Percentiles rank a stretch among this genome's conserved stretches.
Conservation (phyloP, 2,888 invertebrate species). For the Taphrorychus bicolor region DNA sequence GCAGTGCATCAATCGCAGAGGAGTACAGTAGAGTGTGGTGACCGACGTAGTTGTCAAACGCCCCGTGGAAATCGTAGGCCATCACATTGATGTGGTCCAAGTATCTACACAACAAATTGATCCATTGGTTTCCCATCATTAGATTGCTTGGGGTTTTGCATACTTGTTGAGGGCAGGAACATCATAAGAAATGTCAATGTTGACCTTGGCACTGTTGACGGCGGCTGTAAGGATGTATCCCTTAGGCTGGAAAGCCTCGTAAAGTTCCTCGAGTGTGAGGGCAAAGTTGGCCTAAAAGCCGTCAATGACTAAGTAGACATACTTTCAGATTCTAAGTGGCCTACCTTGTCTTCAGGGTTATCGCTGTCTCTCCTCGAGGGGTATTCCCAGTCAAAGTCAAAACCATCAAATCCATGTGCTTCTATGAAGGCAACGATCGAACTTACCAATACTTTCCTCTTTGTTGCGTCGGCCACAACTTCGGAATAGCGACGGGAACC, state of each 20-base stretch:
- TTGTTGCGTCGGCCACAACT: conserved; percentile 59
- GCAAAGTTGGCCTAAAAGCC: conserved; percentile 49
- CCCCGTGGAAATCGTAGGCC: conserved; percentile 69
- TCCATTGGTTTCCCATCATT: no score
- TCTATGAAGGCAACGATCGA: conserved; percentile 33
- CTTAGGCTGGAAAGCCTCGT: conserved; percentile 43
- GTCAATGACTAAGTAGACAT: no score
- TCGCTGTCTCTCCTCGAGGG: conserved; percentile 63
- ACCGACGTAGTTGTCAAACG: conserved; percentile 70
- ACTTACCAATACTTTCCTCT: conserved; percentile 27
- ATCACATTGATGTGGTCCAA: conserved; percentile 59
- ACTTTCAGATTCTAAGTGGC: background rate
- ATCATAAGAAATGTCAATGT: conserved; percentile 49
- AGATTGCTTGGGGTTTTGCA: conserved; percentile 15
- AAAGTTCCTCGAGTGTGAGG: conserved; percentile 47
- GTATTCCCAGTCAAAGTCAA: conserved; percentile 88
- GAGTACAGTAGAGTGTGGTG: conserved; percentile 70
- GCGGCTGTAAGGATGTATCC: conserved; percentile 50
- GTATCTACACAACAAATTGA: no score
- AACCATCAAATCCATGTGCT: conserved; percentile 76
- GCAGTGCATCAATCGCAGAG: conserved; percentile 57
- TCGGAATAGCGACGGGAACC: conserved; percentile 54
- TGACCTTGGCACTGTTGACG: conserved; percentile 47
- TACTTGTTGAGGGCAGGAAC: conserved; percentile 47
- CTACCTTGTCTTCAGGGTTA: conserved; percentile 42